A percentile compares a stretch with the other conserved stretches of the same genome.
These are phyloP conservation scores for Lucifuga dentata DNA, from an alignment of 2,113 vertebrate genomes.

Conservation along the genomic window DNA sequence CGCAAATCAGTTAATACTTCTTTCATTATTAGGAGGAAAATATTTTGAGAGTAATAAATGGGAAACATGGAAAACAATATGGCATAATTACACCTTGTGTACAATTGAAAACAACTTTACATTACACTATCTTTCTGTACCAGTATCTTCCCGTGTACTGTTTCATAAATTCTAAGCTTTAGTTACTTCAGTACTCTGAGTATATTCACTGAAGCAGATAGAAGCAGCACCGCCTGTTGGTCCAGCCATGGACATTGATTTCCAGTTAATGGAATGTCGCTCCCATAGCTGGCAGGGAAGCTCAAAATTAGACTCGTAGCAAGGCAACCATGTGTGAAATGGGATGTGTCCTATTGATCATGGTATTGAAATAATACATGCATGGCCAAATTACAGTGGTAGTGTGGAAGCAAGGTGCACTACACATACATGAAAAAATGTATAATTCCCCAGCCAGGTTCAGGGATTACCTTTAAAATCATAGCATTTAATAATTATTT, in stretches of 20 bases:
- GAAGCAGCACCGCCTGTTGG: not conserved
- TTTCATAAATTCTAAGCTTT: no score
- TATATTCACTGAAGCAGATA: constrained; percentile 6
- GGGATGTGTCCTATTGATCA: constrained; percentile 85
- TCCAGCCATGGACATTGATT: constrained; percentile 62
- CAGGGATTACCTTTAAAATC: no score
- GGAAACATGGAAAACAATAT: constrained; percentile 41
- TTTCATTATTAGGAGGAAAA: constrained; percentile 59
- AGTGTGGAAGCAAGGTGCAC: not conserved
- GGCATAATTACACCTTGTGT: not conserved
- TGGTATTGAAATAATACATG: constrained; percentile 37
- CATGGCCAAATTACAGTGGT: constrained; percentile 26
- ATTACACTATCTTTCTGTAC: no score
- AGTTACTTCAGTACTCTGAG: no score
- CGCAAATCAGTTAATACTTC: constrained; percentile 10
- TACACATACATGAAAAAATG: no score
- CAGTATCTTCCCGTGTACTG: no score
- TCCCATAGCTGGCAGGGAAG: constrained; percentile 32
- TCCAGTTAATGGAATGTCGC: constrained; percentile 68
- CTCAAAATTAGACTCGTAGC: constrained; percentile 58
- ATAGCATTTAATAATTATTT: no score
- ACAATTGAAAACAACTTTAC: no score
- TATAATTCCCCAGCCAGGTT: no score
- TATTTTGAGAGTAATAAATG: constrained; percentile 78
- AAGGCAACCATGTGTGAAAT: constrained; percentile 84